Base-by-base conservation (phyloP, 2,888 invertebrate species). In the Melieria crassipennis region DNA sequence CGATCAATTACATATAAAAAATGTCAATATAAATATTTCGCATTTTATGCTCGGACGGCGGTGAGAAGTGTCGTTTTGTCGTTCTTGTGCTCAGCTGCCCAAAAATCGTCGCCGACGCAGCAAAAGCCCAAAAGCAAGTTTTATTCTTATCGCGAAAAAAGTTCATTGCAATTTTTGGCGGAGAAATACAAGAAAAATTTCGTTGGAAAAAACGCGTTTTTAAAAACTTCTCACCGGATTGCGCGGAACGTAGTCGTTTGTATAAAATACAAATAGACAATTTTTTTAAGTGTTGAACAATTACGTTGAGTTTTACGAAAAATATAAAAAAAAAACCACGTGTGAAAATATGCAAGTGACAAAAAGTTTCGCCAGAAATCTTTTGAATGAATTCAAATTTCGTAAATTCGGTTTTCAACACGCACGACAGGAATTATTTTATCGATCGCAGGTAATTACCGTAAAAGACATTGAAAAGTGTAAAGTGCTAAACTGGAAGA, bases 401-500 rank as follows among this genome's bases (percentile, higher is more conserved):
- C 75, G 77, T 30, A 85, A 86, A 73, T 85, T 85, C 55, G 82
- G 85, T 45, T 86, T 85, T 61, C 76, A 81, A 61, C 82, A 81
- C 71, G 76, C 77, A 63, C 80, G 82, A 63, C 79, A 83, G 13
- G 85, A 86, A 61, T 78, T 84, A 65, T 87, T 87, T 78, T 83
- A 85, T 73, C 81, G 81, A 75, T 86, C 86, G 30, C 84, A 85
- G 83, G 87, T 84, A 80, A 76, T 66, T 30, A 30, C 30, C 30
- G 30, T 30, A 3, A 30, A 30, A 30, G 30, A 30, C 30, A 30
- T 30, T 30, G 30, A 3, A 30, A 30, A 30, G 30, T 30, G 30
- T 30, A 2, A 30, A 30, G 30, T 3, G 30, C 2, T 16, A 16
- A 30, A 30, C 2, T 30, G 30, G 30, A 30, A 30, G 30, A 30